Conservation (phyloP, 2,113 vertebrate species). For the Clarias batrachus region DNA sequence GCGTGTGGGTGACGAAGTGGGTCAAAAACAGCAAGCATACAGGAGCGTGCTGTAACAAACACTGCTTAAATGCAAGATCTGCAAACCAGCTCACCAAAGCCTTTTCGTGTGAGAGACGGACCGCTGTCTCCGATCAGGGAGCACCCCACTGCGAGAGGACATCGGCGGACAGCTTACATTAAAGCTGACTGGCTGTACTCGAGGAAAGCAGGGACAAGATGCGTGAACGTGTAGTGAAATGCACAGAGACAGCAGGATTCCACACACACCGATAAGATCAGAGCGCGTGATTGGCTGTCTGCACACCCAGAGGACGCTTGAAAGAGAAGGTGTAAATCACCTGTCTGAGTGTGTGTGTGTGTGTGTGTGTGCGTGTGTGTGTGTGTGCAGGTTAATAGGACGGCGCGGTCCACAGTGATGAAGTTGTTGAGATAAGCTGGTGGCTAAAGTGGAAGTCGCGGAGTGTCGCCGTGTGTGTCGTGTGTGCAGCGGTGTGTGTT, state of each 20-base stretch:
- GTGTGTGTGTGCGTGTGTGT: conserved; percentile 30
- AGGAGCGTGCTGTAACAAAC: background rate
- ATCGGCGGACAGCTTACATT: background rate
- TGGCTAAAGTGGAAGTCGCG: conserved; percentile 33
- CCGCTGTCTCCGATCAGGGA: background rate
- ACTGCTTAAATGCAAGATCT: background rate
- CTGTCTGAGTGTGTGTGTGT: conserved; percentile 30
- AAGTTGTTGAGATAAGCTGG: conserved; percentile 51
- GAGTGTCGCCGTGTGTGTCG: background rate
- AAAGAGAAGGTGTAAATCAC: conserved; percentile 35
- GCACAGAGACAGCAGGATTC: background rate
- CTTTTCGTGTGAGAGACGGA: background rate
- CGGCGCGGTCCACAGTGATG: conserved; percentile 36
- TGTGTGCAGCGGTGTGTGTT: conserved; percentile 1
- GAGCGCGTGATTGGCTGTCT: conserved; percentile 2
- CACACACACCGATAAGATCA: conserved; percentile 11
- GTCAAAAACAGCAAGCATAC: background rate
- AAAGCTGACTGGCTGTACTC: background rate
- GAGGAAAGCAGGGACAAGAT: background rate
- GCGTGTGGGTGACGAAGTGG: background rate
- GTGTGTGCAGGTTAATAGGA: conserved; percentile 42
- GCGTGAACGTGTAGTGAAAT: background rate
- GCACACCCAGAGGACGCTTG: conserved; percentile 37
- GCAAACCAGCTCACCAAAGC: background rate
- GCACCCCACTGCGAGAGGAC: background rate